phyloP scores from a whole-genome alignment of 2,113 vertebrate species.

The Micromys minutus region DNA sequence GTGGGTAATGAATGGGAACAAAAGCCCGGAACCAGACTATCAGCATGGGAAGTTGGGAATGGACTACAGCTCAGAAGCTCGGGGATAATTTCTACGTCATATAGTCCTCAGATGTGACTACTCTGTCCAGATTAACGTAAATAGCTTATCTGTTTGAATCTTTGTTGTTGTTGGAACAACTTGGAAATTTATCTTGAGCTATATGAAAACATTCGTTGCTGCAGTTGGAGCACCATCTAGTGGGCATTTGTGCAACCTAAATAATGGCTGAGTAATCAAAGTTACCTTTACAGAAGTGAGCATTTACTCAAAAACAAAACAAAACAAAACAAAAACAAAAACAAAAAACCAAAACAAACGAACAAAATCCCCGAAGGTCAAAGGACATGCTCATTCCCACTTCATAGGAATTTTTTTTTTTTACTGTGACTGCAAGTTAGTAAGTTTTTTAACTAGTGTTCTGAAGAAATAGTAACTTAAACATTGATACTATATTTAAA shows the following conservation, averaged over 20 bases:
- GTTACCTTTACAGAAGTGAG: not conserved
- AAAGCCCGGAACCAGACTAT: not conserved
- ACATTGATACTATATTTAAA: not conserved
- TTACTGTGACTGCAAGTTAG: not conserved
- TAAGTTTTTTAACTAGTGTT: not conserved
- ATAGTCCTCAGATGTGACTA: not conserved
- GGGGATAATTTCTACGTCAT: not conserved
- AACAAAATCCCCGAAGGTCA: not conserved
- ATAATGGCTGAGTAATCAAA: not conserved
- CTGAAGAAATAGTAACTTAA: conserved; percentile 29
- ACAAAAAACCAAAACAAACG: no score
- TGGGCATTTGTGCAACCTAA: conserved; percentile 44
- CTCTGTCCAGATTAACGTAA: conserved; percentile 24
- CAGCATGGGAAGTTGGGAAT: not conserved
- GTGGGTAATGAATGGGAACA: not conserved
- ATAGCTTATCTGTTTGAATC: not conserved
- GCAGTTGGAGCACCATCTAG: conserved; percentile 71
- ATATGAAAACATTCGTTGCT: not conserved
- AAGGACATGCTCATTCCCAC: not conserved
- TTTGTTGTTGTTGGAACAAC: not conserved
- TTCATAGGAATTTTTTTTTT: not conserved
- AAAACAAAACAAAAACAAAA: not conserved
- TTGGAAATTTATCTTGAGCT: conserved; percentile 33
- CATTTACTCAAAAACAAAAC: not conserved
- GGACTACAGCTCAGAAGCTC: not conserved